These are phyloP conservation scores for Micronycteris hirsuta DNA, from an alignment of 2,113 vertebrate species.

Conservation along the genomic window DNA sequence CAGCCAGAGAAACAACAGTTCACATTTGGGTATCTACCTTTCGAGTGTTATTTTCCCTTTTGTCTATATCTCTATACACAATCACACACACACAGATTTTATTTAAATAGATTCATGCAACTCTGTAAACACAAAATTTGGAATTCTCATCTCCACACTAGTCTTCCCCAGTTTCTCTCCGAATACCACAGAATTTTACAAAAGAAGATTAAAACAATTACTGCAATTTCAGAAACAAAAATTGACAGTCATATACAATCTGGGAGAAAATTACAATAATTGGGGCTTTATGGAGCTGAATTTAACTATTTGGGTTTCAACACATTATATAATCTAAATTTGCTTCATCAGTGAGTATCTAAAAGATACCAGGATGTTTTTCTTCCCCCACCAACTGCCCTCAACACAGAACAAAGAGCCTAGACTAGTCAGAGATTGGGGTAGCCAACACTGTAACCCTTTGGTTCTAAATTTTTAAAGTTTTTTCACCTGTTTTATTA, in stretches of 20 bases:
- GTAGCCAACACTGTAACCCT: neutral
- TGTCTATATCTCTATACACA: neutral
- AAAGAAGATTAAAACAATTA: neutral
- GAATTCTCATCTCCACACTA: neutral
- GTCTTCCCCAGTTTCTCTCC: neutral
- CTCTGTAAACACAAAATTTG: neutral
- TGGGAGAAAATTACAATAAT: neutral
- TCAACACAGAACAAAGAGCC: neutral
- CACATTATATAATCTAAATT: neutral
- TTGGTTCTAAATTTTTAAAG: neutral
- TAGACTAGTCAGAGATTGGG: neutral
- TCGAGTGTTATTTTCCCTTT: neutral
- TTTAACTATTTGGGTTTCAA: neutral
- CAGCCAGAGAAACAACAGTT: neutral
- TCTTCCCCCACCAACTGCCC: neutral
- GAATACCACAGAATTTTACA: neutral
- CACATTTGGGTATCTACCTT: neutral
- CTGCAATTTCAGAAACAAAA: neutral
- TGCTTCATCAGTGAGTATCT: neutral
- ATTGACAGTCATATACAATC: neutral
- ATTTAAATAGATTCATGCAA: neutral
- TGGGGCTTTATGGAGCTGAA: neutral
- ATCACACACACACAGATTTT: neutral
- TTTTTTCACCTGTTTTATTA: neutral
- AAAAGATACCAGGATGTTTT: neutral